phyloP scores from a whole-genome alignment of 2,888 invertebrate genomes.

The Eremobia ochroleuca region DNA sequence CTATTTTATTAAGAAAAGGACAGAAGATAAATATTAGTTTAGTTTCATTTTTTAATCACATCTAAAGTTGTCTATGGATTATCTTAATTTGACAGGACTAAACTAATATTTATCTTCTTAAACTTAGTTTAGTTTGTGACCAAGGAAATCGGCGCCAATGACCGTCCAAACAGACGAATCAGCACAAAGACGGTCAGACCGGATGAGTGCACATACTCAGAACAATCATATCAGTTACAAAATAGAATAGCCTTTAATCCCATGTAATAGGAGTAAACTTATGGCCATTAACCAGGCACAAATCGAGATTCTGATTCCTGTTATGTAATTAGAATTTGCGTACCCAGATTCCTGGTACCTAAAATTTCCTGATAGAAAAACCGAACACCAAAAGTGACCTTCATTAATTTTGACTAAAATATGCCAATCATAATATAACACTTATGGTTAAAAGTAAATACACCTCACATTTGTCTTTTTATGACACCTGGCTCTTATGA shows the following conservation, averaged over 20 bases:
- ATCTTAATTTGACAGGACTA: no score
- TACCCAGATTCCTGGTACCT: not conserved
- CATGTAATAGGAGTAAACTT: not conserved
- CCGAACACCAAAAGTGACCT: not conserved
- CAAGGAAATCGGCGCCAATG: no score
- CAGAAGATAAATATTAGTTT: no score
- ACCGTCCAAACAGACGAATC: no score
- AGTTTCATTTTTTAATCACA: no score
- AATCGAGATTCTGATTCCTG: not conserved
- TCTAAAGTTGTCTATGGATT: no score
- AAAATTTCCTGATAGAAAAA: not conserved
- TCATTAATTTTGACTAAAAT: not conserved
- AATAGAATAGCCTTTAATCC: not conserved
- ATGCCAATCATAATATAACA: not conserved
- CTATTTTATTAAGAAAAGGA: no score
- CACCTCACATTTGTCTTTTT: not conserved
- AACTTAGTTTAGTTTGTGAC: no score
- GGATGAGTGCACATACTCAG: not conserved
- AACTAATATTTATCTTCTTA: no score
- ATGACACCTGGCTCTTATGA: not conserved
- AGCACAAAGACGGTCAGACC: not conserved
- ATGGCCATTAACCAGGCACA: not conserved
- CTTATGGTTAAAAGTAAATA: constrained; percentile 10
- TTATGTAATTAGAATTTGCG: not conserved
- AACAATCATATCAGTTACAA: not conserved